Evolutionary conservation across 1,140 invertebrate genomes (phyloP), one percentile per base, ranked within the genome.

Genomic region (Micrasema longulum): DNA sequence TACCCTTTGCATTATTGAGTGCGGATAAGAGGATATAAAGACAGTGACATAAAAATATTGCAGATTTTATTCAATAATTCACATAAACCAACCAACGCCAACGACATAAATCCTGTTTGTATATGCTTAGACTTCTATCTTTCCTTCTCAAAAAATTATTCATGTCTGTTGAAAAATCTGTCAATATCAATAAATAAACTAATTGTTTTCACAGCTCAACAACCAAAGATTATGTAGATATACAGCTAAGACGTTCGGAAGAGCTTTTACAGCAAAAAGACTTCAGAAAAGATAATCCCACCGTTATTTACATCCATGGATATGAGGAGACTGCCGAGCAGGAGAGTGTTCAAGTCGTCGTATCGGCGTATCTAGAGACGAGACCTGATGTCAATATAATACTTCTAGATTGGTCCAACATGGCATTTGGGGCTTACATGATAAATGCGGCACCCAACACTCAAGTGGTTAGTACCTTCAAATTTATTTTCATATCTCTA

Each of bases 231-330:
- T 85, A 85, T 66, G 79, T 82, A 22, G 84, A 85, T 45, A 72
- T 85, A 18, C 82, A 81, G 5, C 77, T 85, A 12, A 77, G 63
- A 35, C 79, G 84, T 67, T 81, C 82, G 4, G 57, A 57, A 12
- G 77, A 77, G 2, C 70, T 85, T 1, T 69, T 85, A 2, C 79
- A 81, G 1, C 74, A 86, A 71, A 80, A 81, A 66, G 81, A 86
- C 67, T 87, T 88, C 71, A 82, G 86, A 66, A 83, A 81, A 70
- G 75, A 74, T 35, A 84, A 82, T 66, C 83, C 86, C 14, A 88
- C 87, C 0, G 85, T 88, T 2, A 66, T 89, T 0, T 89, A 89
- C 79, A 80, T 88, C 52, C 87, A 89, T 75, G 87, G 87, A 7
- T 89, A 87, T 75, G 80, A 87, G 55, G 87, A 89, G 72, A 84